Evolutionary conservation across 2,113 vertebrate genomes (phyloP), one percentile per base, ranked within the genome.

Genomic region (Pygoscelis adeliae): DNA sequence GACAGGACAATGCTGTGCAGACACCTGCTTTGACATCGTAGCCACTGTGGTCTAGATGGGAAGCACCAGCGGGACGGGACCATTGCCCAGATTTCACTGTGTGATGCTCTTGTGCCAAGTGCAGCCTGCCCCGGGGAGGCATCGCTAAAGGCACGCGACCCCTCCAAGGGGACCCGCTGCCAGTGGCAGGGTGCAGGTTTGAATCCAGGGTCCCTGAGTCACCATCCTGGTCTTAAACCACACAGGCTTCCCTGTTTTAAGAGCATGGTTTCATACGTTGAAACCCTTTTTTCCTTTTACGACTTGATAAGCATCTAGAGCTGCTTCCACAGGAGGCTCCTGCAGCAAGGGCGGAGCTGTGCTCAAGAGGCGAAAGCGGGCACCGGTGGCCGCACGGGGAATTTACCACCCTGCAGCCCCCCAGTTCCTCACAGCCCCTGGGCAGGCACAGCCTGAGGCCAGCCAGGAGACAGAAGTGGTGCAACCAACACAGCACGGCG

Each of bases 351-450:
- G 27, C 3, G 1, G 40, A 69, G 30, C 10, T 5, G 13, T 27
- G 50, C 55, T 52, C 22, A 5, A 44, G 36, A 77, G 44, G 42
- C 7, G 19, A 55, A 36, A 4, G 17, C 0, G 7, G 23, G 36
- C 1, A 2, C 26, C 0, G 0, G 22, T 20, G 70, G 22, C 42
- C 12, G 4, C 34, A 15, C 0, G 0, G 50, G 59, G 40, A 38
- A 34, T 29, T 66, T 85, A 23, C 65, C 40, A 73, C 15, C 34
- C 65, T 1, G 11, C 44, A 22, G 10, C 20, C 18, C 16, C 25
- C 15, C 1, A 1, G 22, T 55, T 87, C 59, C 59, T 70, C 40
- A 13, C 32, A 53, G 69, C 18, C 49, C 6, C 13, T 1, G 2
- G 18, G 25, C 36, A 20, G 50, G n/a, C 3, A 5, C 3, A 10